A percentile compares a stretch with the other conserved stretches of the same genome.
These are phyloP conservation scores for Lipophrys pholis DNA, from an alignment of 2,113 vertebrate species.

Conservation along the genomic window DNA sequence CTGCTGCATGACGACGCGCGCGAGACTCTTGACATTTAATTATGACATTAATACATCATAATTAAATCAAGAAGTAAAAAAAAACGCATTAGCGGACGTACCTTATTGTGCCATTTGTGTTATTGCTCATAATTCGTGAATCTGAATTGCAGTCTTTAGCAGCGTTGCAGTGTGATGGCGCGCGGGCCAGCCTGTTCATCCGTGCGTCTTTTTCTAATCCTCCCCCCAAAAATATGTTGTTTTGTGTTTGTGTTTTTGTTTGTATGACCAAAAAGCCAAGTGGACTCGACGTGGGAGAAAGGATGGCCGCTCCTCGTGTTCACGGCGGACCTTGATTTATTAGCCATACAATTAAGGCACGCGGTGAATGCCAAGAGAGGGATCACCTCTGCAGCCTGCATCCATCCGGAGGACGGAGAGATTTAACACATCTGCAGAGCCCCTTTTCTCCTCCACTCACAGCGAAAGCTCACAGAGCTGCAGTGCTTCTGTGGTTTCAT, in stretches of 20 bases:
- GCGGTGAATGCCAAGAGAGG: constrained; percentile 97
- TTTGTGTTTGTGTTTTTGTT: constrained; percentile 6
- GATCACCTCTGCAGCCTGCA: constrained; percentile 55
- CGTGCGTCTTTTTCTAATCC: background rate
- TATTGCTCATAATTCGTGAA: too few relatives aligned
- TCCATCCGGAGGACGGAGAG: constrained; percentile 9
- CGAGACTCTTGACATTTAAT: background rate
- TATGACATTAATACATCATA: background rate
- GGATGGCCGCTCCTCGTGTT: constrained; percentile 90
- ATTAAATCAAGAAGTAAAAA: background rate
- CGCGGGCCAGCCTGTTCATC: constrained; percentile 7
- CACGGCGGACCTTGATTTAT: constrained; percentile 97
- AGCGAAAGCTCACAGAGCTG: constrained; percentile 25
- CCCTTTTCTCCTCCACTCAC: background rate
- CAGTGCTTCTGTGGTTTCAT: constrained; percentile 4
- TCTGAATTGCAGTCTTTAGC: background rate
- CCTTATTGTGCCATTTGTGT: background rate
- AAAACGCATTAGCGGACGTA: background rate
- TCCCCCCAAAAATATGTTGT: background rate
- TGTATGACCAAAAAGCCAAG: background rate
- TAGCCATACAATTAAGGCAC: constrained; percentile 95
- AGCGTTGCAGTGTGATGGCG: constrained; percentile 7
- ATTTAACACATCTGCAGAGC: constrained; percentile 28
- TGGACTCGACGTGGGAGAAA: too few relatives aligned
- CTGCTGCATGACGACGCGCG: constrained; percentile 29